phyloP scores from a whole-genome alignment of 2,113 vertebrate genomes.

The Neofelis nebulosa region DNA sequence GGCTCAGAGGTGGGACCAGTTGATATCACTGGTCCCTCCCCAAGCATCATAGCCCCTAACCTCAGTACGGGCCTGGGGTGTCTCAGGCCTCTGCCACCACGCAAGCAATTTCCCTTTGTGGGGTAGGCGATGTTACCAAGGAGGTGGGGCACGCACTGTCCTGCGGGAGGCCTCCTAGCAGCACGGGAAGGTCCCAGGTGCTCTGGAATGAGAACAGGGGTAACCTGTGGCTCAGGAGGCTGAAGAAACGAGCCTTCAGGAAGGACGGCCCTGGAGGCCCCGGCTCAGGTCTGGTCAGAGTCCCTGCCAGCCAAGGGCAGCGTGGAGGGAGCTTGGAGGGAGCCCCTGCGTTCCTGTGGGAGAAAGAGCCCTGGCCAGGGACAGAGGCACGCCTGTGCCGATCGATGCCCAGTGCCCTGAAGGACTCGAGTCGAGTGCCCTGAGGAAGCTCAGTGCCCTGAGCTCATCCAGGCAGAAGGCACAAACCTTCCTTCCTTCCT shows the following conservation, averaged over 20 bases:
- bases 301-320: neutral
- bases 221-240: neutral
- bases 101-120: neutral
- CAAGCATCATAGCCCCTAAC: neutral
- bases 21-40: too few relatives aligned
- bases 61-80: neutral
- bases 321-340: neutral
- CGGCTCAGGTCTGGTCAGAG: neutral
- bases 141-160: too few relatives aligned
- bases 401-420: fast-evolving
- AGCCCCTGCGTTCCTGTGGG: neutral
- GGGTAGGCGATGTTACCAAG: neutral
- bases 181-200: neutral
- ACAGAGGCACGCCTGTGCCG: neutral
- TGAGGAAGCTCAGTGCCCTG: too few relatives aligned
- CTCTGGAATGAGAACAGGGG: neutral
- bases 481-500: neutral
- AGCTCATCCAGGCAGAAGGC: neutral
- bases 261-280: too few relatives aligned
- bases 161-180: neutral
- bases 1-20: neutral
- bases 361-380: neutral
- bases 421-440: neutral
- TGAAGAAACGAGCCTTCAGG: neutral
- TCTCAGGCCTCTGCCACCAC: neutral